Conservation (phyloP, 2,797 vertebrate species). For the Graptemys geographica region DNA sequence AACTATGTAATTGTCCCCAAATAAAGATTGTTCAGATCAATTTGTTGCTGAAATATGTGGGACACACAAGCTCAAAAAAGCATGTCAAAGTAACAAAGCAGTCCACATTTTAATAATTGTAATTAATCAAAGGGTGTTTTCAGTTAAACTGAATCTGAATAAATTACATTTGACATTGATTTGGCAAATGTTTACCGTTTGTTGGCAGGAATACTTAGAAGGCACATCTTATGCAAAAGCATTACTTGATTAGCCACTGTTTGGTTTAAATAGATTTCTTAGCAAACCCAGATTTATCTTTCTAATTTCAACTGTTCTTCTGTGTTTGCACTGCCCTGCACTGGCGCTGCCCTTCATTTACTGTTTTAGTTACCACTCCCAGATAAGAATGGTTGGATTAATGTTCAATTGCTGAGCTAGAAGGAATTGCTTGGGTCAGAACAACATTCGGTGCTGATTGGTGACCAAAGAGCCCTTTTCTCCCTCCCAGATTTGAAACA, state of each 20-base stretch:
- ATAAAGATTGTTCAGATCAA: conserved; percentile 38
- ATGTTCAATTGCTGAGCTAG: conserved; percentile 42
- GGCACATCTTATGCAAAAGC: conserved; percentile 40
- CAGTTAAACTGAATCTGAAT: conserved; percentile 64
- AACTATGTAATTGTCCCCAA: conserved; percentile 33
- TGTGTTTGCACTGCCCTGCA: neutral
- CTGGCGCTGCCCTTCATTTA: conserved; percentile 25
- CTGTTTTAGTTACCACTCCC: conserved; percentile 5
- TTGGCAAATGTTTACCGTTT: conserved; percentile 48
- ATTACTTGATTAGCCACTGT: conserved; percentile 21
- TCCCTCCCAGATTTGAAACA: conserved; percentile 37
- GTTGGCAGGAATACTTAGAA: conserved; percentile 33
- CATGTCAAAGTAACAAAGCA: conserved; percentile 51
- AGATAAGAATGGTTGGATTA: conserved; percentile 14
- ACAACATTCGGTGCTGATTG: conserved; percentile 26
- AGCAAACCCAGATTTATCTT: conserved; percentile 16
- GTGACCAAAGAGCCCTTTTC: neutral
- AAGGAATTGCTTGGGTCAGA: conserved; percentile 18
- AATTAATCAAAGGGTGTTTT: conserved; percentile 72
- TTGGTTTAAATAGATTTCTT: conserved; percentile 57
- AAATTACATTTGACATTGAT: conserved; percentile 67
- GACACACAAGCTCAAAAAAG: conserved; percentile 43
- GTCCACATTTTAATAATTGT: conserved; percentile 64
- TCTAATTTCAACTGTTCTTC: neutral
- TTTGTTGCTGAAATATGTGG: conserved; percentile 52